phyloP scores from a whole-genome alignment of 2,797 vertebrate genomes.

The Sebastes flavidus region DNA sequence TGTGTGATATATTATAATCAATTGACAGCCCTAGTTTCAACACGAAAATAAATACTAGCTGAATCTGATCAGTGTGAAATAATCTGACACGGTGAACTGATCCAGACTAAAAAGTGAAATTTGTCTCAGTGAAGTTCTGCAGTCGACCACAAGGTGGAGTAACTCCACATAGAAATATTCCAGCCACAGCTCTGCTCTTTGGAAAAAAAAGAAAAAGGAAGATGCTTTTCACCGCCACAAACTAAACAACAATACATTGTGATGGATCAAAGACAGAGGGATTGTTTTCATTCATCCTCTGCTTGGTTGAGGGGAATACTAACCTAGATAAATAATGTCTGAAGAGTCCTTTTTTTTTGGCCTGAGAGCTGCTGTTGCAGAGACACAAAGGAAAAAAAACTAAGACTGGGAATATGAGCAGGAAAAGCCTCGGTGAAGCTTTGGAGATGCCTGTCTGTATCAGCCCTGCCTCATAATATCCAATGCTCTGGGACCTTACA shows the following conservation, averaged over 20 bases:
- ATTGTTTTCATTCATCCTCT: constrained; percentile 65
- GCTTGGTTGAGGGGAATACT: constrained; percentile 51
- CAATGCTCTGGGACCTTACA: constrained; percentile 47
- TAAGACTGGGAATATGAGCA: constrained; percentile 44
- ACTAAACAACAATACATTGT: constrained; percentile 58
- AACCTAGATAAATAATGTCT: constrained; percentile 61
- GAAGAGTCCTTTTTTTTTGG: constrained; percentile 45
- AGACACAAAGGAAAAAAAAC: constrained; percentile 26
- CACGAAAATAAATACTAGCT: not conserved
- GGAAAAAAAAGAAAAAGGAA: not conserved
- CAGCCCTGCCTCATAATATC: constrained; percentile 42
- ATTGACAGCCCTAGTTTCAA: not conserved
- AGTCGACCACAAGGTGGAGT: constrained; percentile 68
- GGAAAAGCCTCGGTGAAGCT: constrained; percentile 49
- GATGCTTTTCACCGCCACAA: constrained; percentile 51
- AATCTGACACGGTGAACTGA: not conserved
- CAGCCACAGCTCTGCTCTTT: constrained; percentile 25
- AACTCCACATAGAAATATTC: constrained; percentile 29
- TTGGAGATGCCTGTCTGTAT: constrained; percentile 50
- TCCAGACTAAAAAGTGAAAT: not conserved
- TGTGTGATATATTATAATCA: too few relatives aligned
- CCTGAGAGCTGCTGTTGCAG: constrained; percentile 44
- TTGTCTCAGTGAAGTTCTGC: not conserved
- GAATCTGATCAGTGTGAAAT: not conserved
- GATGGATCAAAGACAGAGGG: constrained; percentile 57